Evolutionary conservation across 2,113 vertebrate genomes (phyloP).

Genomic region (Gadus chalcogrammus): DNA sequence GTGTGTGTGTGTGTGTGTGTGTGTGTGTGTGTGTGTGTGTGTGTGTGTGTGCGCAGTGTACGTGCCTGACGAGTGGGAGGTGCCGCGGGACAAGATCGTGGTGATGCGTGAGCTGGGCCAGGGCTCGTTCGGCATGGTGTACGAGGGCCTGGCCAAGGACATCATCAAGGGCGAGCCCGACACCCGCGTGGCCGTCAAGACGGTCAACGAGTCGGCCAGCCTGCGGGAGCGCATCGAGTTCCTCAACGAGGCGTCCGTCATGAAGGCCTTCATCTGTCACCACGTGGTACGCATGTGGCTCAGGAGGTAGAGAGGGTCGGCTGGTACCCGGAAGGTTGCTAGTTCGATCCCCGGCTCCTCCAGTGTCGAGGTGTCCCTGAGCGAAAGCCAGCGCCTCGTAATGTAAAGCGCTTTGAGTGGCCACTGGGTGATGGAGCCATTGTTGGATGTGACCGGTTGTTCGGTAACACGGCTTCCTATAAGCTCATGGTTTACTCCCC

Average conservation of each 20-base stretch:
- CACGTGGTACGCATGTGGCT: slow-evolving; percentile 81
- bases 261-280: slow-evolving; percentile 98
- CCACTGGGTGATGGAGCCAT: too few relatives aligned
- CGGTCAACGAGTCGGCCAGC: slow-evolving; percentile 92
- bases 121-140: slow-evolving; percentile 98
- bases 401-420: too few relatives aligned
- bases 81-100: slow-evolving; percentile 87
- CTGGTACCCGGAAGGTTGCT: too few relatives aligned
- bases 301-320: too few relatives aligned
- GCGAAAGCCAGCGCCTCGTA: too few relatives aligned
- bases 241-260: slow-evolving; percentile 95
- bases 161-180: slow-evolving; percentile 89
- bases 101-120: slow-evolving; percentile 91
- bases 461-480: too few relatives aligned
- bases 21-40: too few relatives aligned
- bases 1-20: too few relatives aligned
- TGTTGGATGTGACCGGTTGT: too few relatives aligned
- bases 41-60: slow-evolving; percentile 75
- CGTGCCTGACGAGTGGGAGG: slow-evolving; percentile 95
- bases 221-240: slow-evolving; percentile 96
- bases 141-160: slow-evolving; percentile 91
- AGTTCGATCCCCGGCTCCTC: too few relatives aligned
- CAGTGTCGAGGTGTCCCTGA: too few relatives aligned
- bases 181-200: slow-evolving; percentile 90
- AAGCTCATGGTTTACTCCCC: too few relatives aligned